Evolutionary conservation across 2,113 vertebrate species (phyloP).

Genomic region (Megaleporinus macrocephalus): DNA sequence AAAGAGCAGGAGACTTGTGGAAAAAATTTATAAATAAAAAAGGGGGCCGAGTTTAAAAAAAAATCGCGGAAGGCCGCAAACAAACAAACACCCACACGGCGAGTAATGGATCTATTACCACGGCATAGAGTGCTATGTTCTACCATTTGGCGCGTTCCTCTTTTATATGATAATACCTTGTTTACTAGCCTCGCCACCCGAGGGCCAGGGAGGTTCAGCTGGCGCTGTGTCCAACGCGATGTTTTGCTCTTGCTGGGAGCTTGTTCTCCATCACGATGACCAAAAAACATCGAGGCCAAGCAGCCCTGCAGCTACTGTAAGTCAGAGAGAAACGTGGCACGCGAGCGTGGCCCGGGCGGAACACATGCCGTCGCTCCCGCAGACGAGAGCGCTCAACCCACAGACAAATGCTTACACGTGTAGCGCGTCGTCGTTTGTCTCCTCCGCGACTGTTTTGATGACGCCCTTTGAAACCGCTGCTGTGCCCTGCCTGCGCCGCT

Average conservation of each 20-base stretch:
- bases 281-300: conserved; percentile 3
- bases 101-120: conserved; percentile 33
- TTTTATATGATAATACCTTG: conserved; percentile 30
- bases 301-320: not conserved
- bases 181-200: conserved; percentile 1
- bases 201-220: conserved; percentile 7
- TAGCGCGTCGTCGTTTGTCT: not conserved
- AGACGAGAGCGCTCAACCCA: not conserved
- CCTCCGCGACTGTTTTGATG: not conserved
- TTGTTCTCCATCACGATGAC: conserved; percentile 7
- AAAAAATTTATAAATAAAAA: too few species aligned
- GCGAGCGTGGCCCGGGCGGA: not conserved
- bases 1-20: not conserved
- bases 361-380: conserved; percentile 11
- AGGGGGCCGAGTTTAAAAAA: conserved; percentile 13
- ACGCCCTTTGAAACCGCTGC: conserved; percentile 10
- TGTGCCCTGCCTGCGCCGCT: not conserved
- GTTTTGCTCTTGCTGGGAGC: conserved; percentile 25
- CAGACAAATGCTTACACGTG: conserved; percentile 10
- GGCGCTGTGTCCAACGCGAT: conserved; percentile 7
- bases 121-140: conserved; percentile 1
- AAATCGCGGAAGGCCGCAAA: conserved; percentile 18
- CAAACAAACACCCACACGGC: conserved; percentile 35
- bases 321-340: not conserved
- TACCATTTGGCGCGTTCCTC: conserved; percentile 3